Conservation (phyloP, 1,140 invertebrate genomes). For the Hermetia illucens region DNA sequence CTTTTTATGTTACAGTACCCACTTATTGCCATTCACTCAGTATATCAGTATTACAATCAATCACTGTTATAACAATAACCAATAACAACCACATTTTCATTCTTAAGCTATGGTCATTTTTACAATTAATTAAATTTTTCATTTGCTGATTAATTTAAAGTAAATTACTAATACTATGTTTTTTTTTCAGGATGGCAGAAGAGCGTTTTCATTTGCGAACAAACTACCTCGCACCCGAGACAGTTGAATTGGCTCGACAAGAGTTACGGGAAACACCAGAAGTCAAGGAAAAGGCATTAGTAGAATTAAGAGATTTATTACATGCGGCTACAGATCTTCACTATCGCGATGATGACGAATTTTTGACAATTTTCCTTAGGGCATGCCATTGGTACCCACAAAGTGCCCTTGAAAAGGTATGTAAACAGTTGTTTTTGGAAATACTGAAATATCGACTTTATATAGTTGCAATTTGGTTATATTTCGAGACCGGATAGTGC, state of each 20-base stretch:
- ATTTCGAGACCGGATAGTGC: no score
- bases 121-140: no score
- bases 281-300: conserved; percentile 41
- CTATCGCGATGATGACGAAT: conserved; percentile 55
- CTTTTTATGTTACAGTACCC: no score
- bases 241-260: conserved; percentile 39
- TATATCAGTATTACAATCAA: no score
- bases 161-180: neutral
- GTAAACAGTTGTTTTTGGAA: no score
- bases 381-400: conserved; percentile 68
- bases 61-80: no score
- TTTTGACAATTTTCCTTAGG: conserved; percentile 56
- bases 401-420: conserved; percentile 55
- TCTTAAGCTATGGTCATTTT: no score
- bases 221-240: conserved; percentile 28
- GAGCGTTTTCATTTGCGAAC: conserved; percentile 25
- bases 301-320: conserved; percentile 43
- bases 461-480: no score
- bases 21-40: no score
- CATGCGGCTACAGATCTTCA: conserved; percentile 46
- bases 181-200: neutral
- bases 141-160: no score
- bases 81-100: no score
- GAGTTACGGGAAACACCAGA: conserved; percentile 59
- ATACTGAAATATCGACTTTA: no score